Base-by-base conservation (phyloP, 2,113 vertebrate species). In the Psilopogon haemacephalus region DNA sequence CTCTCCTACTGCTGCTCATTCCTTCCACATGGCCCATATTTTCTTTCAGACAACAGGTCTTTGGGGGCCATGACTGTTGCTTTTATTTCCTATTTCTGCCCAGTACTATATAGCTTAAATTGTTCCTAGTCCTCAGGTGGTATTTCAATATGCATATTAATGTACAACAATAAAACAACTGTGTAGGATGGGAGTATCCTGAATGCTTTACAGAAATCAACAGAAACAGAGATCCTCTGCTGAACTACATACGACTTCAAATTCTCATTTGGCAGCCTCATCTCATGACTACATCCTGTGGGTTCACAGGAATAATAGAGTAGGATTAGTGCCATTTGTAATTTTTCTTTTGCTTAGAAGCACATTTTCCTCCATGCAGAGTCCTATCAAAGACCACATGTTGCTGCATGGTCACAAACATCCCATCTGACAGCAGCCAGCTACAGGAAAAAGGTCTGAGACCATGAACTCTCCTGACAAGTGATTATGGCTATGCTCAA, bases 251-350 rank as follows among this genome's bases (percentile, higher is more conserved):
- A 28, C 3, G 62, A 50, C 63, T 64, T 52, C 44, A 40, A 18
- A 42, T 20, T 60, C 63, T 15, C 46, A 28, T 24, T 18, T 56
- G 82, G 54, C 77, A 87, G 54, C 69, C 58, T 37, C 0, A 0
- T n/a, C 30, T 79, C 59, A 16, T 0, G 4, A 63, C 44, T 8
- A 20, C 23, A 19, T n/a, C 46, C 64, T 27, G 64, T 18, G 72
- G 44, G 10, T 2, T 8, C 0, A 9, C 65, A 11, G 4, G 68
- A 68, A 46, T 23, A 17, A 5, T 0, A 62, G 5, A 64, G 28
- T 32, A 72, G 68, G 55, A 50, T 54, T 3, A 24, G 40, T 20
- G 65, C 7, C 44, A 11, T 35, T 52, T 30, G 48, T 8, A 70
- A 58, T 2, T n/a, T 42, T 42, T 0, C n/a, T 74, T 67, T 64